phyloP scores from a whole-genome alignment of 37 sponge, comb jelly and placozoan species.

The Cliona cf. orientalis region DNA sequence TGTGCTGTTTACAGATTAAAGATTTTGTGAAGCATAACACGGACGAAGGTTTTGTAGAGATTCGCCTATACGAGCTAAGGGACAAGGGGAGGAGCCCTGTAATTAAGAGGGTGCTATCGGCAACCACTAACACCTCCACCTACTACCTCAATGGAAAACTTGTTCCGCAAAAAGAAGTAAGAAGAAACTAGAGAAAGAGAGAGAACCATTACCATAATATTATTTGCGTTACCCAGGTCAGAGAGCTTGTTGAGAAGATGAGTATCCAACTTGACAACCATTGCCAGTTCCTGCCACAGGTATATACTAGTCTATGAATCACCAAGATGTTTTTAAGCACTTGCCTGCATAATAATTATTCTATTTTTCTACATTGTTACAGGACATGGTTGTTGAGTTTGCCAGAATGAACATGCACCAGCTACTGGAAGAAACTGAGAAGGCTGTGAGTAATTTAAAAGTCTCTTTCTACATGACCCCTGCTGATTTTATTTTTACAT shows the following conservation, averaged over 20 bases:
- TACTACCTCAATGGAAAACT: slow-evolving; percentile 84
- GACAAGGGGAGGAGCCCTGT: slow-evolving; percentile 30
- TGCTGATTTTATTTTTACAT: background rate
- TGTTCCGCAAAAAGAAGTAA: slow-evolving; percentile 44
- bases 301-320: slow-evolving; percentile 4
- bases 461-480: background rate
- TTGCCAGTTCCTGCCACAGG: slow-evolving; percentile 98
- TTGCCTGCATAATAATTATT: background rate
- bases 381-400: slow-evolving; percentile 99
- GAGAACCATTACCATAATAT: background rate
- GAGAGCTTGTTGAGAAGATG: slow-evolving; percentile 57
- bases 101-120: slow-evolving; percentile 62
- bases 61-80: slow-evolving; percentile 63
- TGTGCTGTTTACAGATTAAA: slow-evolving; percentile 56
- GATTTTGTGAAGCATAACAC: slow-evolving; percentile 94
- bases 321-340: background rate
- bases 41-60: slow-evolving; percentile 75
- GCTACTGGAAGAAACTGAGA: slow-evolving; percentile 90
- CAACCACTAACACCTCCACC: slow-evolving; percentile 76
- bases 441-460: slow-evolving; percentile 76
- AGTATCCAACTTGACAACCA: slow-evolving; percentile 94
- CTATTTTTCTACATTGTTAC: background rate
- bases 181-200: background rate
- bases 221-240: slow-evolving; percentile 56
- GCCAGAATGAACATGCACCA: slow-evolving; percentile 86